These are phyloP conservation scores for Phataginus tricuspis DNA, from an alignment of 2,797 vertebrate species.

Conservation along the genomic window DNA sequence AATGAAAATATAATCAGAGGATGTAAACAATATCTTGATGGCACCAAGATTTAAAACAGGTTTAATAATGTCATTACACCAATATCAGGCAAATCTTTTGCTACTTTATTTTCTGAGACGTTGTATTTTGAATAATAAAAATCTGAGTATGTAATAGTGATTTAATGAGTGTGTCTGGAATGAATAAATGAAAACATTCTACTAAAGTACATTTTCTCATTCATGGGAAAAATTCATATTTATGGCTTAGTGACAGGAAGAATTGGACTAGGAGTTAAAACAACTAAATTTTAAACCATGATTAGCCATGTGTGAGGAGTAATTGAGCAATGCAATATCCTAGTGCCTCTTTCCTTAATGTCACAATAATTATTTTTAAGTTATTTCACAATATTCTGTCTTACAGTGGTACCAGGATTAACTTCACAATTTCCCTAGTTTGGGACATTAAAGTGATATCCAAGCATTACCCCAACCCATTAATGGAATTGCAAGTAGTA, in stretches of 20 bases:
- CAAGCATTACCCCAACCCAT: not conserved
- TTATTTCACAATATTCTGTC: not conserved
- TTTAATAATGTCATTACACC: not conserved
- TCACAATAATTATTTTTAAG: not conserved
- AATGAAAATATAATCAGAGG: conserved; percentile 8
- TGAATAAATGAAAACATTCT: not conserved
- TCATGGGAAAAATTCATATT: not conserved
- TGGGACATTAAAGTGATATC: not conserved
- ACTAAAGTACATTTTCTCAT: not conserved
- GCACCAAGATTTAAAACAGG: not conserved
- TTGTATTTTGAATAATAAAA: not conserved
- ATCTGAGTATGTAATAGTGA: not conserved
- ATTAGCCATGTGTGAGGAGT: not conserved
- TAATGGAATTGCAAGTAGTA: not conserved
- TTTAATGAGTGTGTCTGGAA: not conserved
- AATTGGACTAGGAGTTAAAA: not conserved
- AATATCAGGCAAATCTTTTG: not conserved
- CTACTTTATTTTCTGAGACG: not conserved
- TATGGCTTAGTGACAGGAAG: not conserved
- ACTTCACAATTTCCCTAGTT: not conserved
- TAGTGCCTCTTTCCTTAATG: not conserved
- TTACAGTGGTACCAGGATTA: not conserved
- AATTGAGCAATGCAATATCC: not conserved
- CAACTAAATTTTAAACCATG: not conserved
- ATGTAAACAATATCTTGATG: not conserved